Base-by-base conservation (phyloP, 2,888 invertebrate genomes). In the Acronicta psi region DNA sequence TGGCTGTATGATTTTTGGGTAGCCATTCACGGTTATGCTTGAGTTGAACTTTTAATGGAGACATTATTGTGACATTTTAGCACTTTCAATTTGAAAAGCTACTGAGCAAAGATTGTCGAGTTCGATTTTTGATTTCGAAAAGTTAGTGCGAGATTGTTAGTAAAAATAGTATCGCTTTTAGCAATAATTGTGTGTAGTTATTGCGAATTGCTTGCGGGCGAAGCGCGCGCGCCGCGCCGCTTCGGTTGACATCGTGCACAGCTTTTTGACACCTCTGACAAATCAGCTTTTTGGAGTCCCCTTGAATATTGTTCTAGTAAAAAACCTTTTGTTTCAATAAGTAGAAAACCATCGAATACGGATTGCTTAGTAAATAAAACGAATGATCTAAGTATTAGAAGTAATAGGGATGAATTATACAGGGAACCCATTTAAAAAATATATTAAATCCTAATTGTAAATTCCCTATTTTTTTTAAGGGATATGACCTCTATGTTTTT, bases 241-340 rank as follows among this genome's bases (percentile, higher is more conserved):
- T 75, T 74, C 58, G 73, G 79, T 81, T 86, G 85, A 86, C 84
- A 83, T 67, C 77, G 70, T 70, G 69, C 76, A 52, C 77, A 74
- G 77, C 68, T 80, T 79, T 78, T 81, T 83, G 81, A 82, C 80
- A 78, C 80, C 81, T 81, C 72, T 58, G 59, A 73, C 73, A 79
- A 78, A 76, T 82, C 60, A 61, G 62, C 69, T 78, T 78, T 73
- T 75, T 69, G 54, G 54, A 65, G 59, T 56, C 63, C 61, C 37
- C 31, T 51, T 41, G 41, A 43, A 60, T 42, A 40, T 59, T 49
- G 29, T 29, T 45, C 34, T 29, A 18, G 29, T 29, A 42, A 20
- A 46, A 45, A 46, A 16, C 23, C 10, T 42, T 25, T 9, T 11
- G 9, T 25, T 41, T 23, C 9, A 34, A 34, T n/a, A 34, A n/a